These are phyloP conservation scores for Yponomeuta evonymella DNA, from an alignment of 2,888 invertebrate genomes.

Conservation along the genomic window DNA sequence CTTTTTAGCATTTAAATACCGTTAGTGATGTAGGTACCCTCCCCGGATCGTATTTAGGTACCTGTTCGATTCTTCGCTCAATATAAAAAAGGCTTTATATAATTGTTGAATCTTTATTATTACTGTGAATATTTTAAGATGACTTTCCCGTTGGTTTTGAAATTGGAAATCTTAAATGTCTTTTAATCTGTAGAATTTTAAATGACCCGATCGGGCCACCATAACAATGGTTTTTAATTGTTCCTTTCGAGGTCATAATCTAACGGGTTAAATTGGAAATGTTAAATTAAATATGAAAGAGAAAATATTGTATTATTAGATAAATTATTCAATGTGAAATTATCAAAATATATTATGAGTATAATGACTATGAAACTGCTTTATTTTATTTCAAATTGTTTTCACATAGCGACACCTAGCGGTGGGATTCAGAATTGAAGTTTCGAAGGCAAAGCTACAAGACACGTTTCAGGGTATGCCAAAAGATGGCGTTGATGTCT, in stretches of 20 bases:
- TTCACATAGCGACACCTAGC: background rate
- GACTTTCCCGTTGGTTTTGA: background rate
- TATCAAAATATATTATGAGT: background rate
- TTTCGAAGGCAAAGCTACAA: conserved; percentile 14
- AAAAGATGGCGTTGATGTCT: background rate
- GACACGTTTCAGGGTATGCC: background rate
- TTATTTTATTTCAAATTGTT: background rate
- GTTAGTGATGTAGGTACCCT: conserved; percentile 64
- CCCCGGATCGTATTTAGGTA: conserved; percentile 56
- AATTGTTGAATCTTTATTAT: conserved; percentile 61
- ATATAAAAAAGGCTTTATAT: conserved; percentile 69
- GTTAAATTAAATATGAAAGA: background rate
- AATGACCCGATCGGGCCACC: too few relatives aligned
- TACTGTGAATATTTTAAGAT: background rate
- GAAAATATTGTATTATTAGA: background rate
- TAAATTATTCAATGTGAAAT: background rate
- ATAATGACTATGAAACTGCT: background rate
- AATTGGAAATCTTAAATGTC: conserved; percentile 22
- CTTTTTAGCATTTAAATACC: conserved; percentile 64
- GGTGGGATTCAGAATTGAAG: background rate
- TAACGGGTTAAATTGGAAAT: background rate
- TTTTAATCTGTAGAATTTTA: background rate
- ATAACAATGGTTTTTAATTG: too few relatives aligned
- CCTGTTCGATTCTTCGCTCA: conserved; percentile 69
- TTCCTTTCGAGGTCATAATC: too few relatives aligned